Base-by-base conservation (phyloP, 1,140 invertebrate species). In the Cherax quadricarinatus region DNA sequence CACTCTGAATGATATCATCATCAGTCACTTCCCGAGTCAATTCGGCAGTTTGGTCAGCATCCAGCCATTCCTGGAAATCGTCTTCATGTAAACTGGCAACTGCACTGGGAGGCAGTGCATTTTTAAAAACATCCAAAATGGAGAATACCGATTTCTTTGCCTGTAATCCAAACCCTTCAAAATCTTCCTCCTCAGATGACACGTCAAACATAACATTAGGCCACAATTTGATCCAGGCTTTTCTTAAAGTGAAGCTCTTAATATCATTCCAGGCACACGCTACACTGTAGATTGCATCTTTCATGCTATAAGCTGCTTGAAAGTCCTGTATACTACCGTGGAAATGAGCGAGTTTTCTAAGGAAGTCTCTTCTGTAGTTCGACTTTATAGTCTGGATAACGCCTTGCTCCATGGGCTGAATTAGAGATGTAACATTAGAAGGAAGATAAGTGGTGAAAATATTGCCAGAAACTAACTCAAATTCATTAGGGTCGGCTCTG, bases 331-430 rank as follows among this genome's bases (percentile, higher is more conserved):
- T 10, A 21, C 1, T 84, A 10, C 51, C 82, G 51, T 84, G n/a
- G 5, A 12, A 41, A 12, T 14, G 10, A 57, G 10, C 14, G 6
- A 85, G 48, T 51, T 49, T 57, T 14, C 83, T 21, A 7, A 24
- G 5, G 51, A 66, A 85, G 21, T 24, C 57, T 16, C 57, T 85
- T 62, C 48, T n/a, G 83, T 60, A 85, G 49, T 57, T 7, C 0
- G 6, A 14, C 51, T 85, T 85, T 6, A 85, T 14, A 12, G 57
- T 85, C 48, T 60, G 12, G 18, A 57, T 57, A 7, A 85, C 7
- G 16, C 57, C 83, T 66, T 85, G 83, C 21, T 85, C 83, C 83
- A 85, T 85, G 21, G 83, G 83, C n/a, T 85, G 83, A 14, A 85
- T 57, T 14, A 85, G 7, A 24, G 83, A 24, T 60, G 83, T n/a